Evolutionary conservation across 2,797 vertebrate species (phyloP).

Genomic region (Periparus ater): DNA sequence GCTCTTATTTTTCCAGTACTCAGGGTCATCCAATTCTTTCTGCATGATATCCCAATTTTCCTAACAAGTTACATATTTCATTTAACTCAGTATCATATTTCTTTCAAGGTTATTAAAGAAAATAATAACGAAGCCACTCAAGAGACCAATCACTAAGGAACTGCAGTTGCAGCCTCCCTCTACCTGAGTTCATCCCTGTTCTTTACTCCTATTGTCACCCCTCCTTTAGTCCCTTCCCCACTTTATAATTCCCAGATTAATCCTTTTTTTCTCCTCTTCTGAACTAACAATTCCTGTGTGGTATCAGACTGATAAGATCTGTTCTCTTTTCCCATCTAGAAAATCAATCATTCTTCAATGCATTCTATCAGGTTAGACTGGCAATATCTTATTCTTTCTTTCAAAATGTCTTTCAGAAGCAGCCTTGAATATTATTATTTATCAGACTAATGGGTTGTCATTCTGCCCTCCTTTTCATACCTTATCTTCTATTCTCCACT

Average conservation of each 20-base stretch:
- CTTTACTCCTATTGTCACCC: neutral
- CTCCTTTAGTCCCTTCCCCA: neutral
- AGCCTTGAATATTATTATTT: constrained; percentile 47
- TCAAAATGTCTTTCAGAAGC: constrained; percentile 26
- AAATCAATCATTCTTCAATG: constrained; percentile 45
- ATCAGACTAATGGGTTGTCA: constrained; percentile 11
- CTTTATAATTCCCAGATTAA: constrained; percentile 47
- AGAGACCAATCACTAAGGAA: constrained; percentile 27
- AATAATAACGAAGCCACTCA: constrained; percentile 39
- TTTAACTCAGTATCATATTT: constrained; percentile 15
- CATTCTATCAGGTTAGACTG: constrained; percentile 26
- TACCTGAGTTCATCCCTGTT: neutral
- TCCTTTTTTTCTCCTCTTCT: neutral
- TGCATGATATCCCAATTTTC: neutral
- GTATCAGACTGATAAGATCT: constrained; percentile 42
- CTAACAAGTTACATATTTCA: neutral
- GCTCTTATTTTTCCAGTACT: neutral
- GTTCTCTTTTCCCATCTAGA: constrained; percentile 6
- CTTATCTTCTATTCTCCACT: neutral
- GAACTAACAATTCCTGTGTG: constrained; percentile 60
- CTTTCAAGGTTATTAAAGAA: constrained; percentile 50
- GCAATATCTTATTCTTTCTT: constrained; percentile 34
- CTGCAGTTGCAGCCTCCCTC: neutral
- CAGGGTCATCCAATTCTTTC: neutral
- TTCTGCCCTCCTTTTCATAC: neutral